A percentile compares a stretch with the other conserved stretches of the same genome.
These are phyloP conservation scores for Gymnarchus niloticus DNA, from an alignment of 2,113 vertebrate genomes.

Conservation along the genomic window DNA sequence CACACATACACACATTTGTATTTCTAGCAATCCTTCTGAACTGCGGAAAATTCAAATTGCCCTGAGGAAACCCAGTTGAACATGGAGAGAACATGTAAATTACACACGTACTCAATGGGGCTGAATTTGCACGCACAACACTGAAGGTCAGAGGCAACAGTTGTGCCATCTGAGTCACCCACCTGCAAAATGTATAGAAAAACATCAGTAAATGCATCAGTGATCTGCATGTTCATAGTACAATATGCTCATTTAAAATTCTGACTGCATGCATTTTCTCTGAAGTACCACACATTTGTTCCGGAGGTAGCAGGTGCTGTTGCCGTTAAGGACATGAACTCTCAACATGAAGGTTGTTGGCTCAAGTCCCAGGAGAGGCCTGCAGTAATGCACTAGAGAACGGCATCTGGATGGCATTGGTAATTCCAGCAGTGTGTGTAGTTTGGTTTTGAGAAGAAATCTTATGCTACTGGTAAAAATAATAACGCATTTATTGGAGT, in stretches of 20 bases:
- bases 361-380: not conserved
- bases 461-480: not conserved
- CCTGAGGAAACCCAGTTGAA: not conserved
- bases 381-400: not conserved
- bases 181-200: not conserved
- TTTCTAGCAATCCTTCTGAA: not conserved
- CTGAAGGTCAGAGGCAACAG: not conserved
- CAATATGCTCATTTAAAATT: not conserved
- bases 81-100: not conserved
- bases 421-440: not conserved
- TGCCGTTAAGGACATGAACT: not conserved
- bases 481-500: not conserved
- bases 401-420: not conserved
- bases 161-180: not conserved
- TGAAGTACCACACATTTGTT: not conserved
- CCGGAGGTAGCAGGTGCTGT: not conserved
- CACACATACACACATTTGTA: not conserved
- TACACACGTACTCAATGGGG: not conserved
- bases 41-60: not conserved
- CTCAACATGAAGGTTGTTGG: constrained; percentile 7
- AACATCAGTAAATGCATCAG: no score
- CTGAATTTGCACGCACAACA: not conserved
- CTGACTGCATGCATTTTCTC: not conserved
- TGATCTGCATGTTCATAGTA: not conserved
- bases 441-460: not conserved